Conservation (phyloP, 2,888 invertebrate genomes). For the Syrphus vitripennis region DNA sequence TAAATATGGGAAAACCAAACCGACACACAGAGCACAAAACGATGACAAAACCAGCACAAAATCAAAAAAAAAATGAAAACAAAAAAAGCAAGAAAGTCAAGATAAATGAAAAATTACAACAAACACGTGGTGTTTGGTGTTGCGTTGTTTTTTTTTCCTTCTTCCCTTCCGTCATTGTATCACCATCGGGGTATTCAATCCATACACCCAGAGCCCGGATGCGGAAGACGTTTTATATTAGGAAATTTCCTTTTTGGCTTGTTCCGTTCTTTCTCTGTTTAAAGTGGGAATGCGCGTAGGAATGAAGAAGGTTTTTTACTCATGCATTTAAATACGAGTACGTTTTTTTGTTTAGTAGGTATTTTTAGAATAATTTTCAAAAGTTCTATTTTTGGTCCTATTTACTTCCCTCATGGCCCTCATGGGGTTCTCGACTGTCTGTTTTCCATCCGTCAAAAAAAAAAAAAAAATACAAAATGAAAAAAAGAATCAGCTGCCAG, state of each 20-base stretch:
- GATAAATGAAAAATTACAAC: conserved; percentile 46
- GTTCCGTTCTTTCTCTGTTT: conserved; percentile 54
- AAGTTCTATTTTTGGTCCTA: conserved; percentile 47
- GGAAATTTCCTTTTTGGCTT: conserved; percentile 73
- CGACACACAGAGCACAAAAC: conserved; percentile 41
- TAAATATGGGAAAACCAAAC: conserved; percentile 33
- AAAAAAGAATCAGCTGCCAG: conserved; percentile 52
- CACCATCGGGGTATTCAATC: conserved; percentile 10
- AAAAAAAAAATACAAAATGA: too few relatives aligned
- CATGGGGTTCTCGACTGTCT: conserved; percentile 5
- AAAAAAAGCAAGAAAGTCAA: conserved; percentile 7
- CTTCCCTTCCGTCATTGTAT: conserved; percentile 14
- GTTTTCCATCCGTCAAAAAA: conserved; percentile 33
- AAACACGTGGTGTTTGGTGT: conserved; percentile 53
- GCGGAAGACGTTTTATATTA: conserved; percentile 74
- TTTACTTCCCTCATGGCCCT: conserved; percentile 48
- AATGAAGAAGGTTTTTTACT: conserved; percentile 10
- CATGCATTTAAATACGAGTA: conserved; percentile 21
- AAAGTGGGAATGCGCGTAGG: neutral
- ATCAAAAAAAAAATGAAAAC: neutral
- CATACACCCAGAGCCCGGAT: conserved; percentile 63
- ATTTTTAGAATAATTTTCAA: conserved; percentile 51
- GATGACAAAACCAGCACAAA: conserved; percentile 40
- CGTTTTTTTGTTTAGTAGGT: neutral
- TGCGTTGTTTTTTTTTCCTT: conserved; percentile 9